Evolutionary conservation across 2,888 invertebrate genomes (phyloP).

Genomic region (Aporophyla nigra): DNA sequence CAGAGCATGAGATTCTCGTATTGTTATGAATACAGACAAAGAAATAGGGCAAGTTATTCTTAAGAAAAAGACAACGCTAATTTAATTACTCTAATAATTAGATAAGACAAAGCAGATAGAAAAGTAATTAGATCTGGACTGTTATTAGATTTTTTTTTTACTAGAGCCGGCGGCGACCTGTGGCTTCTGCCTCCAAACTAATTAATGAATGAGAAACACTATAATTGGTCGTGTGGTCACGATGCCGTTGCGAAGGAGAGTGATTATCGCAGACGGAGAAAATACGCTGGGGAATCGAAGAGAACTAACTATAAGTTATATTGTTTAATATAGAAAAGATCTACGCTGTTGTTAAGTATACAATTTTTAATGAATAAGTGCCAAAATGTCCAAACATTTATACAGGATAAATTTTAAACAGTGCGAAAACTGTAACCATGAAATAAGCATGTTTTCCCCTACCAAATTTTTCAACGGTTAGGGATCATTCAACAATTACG

Average conservation of each 20-base stretch:
- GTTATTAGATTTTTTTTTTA: conserved; percentile 50
- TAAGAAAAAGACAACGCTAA: conserved; percentile 23
- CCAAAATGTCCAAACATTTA: too few species aligned
- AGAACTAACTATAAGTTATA: too few species aligned
- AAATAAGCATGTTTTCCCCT: too few species aligned
- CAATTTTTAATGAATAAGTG: too few species aligned
- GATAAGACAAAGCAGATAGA: conserved; percentile 33
- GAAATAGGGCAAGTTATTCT: conserved; percentile 12
- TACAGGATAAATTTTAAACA: too few species aligned
- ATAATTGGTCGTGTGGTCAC: conserved; percentile 35
- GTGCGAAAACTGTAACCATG: too few species aligned
- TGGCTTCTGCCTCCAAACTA: conserved; percentile 26
- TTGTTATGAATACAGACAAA: not conserved
- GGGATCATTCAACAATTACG: too few species aligned
- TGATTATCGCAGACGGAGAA: conserved; percentile 5
- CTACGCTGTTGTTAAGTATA: too few species aligned
- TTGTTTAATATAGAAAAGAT: not conserved
- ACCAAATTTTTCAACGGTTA: too few species aligned
- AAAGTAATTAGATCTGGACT: conserved; percentile 48
- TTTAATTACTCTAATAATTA: conserved; percentile 42
- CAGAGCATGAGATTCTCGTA: not conserved
- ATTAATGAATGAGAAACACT: conserved; percentile 43
- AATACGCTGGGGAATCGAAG: not conserved
- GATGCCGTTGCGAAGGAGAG: conserved; percentile 17
- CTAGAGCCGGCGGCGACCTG: conserved; percentile 14